Base-by-base conservation (phyloP, 2,888 invertebrate genomes). In the Sinohyriopsis cumingii region DNA sequence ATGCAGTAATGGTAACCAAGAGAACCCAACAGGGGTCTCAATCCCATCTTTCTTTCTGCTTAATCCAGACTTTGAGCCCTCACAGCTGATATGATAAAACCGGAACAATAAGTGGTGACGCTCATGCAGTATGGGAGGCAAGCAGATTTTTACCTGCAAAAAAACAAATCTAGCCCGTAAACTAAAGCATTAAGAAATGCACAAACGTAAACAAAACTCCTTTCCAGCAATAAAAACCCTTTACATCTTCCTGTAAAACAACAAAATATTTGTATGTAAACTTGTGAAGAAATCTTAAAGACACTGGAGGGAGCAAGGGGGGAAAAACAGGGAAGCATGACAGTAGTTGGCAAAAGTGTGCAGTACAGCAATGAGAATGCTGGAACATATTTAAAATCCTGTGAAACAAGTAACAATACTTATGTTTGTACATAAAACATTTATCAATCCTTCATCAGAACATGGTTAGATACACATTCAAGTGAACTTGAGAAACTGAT, bases 41-140 rank as follows among this genome's bases (percentile, higher is more conserved):
- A 88, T 83, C 65, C 72, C 81, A 67, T 86, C 85, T 53, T 80
- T 85, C 72, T 82, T 87, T 69, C 84, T 85, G 9, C 84, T 79
- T 55, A 79, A 68, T 24, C 74, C 68, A 7, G 82, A 81, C 74
- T 86, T 88, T 63, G 86, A 85, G 20, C 83, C 84, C 69, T 89
- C 89, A 80, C 98, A 98, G 73, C 97, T 96, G 74, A 99, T 95
- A 90, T 99, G 99, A 87, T 95, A 95, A 91, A 99, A 98, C 5
- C 96, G 95, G 91, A 99, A 98, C 67, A 99, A 92, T 69, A 99
- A 91, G 89, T 99, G 99, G 90, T 98, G 98, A 66, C 94, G 93
- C 0, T 94, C 91, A 59, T 95, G 94, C 65, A 99, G 91, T 75
- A 95, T 94, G 24, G 95, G 93, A 0, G 99, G 99, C 55, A 99